These are phyloP conservation scores for Rotaria macrura DNA, from an alignment of 2,888 invertebrate genomes.

Conservation along the genomic window DNA sequence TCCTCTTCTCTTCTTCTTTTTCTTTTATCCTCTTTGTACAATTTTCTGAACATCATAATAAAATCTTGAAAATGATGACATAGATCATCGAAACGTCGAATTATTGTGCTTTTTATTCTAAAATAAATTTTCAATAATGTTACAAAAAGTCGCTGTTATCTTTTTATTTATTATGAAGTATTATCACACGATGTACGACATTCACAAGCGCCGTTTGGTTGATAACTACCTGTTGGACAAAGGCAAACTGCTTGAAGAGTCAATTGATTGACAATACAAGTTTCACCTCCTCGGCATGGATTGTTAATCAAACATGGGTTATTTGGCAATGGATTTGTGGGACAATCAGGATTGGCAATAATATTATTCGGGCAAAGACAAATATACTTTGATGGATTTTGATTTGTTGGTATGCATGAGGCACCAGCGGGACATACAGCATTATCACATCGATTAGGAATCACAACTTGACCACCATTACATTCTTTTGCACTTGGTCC, in stretches of 20 bases:
- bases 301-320: background rate
- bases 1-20: no score
- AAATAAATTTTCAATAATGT: no score
- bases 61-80: no score
- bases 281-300: background rate
- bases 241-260: background rate
- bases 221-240: background rate
- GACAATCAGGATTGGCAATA: background rate
- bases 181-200: background rate
- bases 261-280: background rate
- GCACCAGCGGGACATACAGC: background rate
- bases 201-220: background rate
- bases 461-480: background rate
- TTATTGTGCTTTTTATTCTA: no score
- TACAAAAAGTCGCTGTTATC: no score
- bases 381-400: background rate
- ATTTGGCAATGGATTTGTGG: background rate
- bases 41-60: no score
- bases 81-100: no score
- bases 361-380: background rate
- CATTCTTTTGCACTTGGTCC: background rate
- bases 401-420: background rate
- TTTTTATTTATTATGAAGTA: background rate
- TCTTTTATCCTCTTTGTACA: no score
- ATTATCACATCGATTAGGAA: background rate